Percentiles rank a stretch among this genome's conserved stretches.
Evolutionary conservation across 35 echinoderm and acorn worm species (phyloP).

Genomic region (Antedon bifida): DNA sequence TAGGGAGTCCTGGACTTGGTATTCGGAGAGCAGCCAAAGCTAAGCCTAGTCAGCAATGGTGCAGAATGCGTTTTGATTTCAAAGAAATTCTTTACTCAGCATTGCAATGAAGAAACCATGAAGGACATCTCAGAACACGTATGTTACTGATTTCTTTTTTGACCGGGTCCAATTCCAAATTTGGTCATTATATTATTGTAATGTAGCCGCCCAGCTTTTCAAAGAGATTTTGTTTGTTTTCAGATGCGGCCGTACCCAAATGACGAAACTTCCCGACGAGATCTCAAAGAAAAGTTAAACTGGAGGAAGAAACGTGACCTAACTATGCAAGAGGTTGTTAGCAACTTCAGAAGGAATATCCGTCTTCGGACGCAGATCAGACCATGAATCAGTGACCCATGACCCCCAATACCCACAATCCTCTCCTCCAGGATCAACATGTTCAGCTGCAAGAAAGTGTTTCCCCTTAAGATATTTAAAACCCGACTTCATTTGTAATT

Average conservation of each 20-base stretch:
- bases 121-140: conserved; percentile 53
- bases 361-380: background rate
- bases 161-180: too few relatives aligned
- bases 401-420: too few relatives aligned
- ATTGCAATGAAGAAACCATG: conserved; percentile 44
- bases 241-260: conserved; percentile 57
- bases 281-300: conserved; percentile 55
- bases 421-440: too few relatives aligned
- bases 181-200: too few relatives aligned
- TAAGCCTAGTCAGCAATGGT: conserved; percentile 79
- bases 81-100: conserved; percentile 75
- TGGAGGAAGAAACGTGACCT: conserved; percentile 40
- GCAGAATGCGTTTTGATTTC: conserved; percentile 76
- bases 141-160: background rate
- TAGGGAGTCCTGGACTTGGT: conserved; percentile 85
- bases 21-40: conserved; percentile 60
- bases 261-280: conserved; percentile 39
- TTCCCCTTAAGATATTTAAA: too few relatives aligned
- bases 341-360: conserved; percentile 19
- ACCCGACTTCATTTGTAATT: too few relatives aligned
- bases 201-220: too few relatives aligned
- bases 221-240: background rate
- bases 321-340: conserved; percentile 30
- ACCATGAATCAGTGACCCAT: background rate
- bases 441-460: too few relatives aligned